Conservation (phyloP, 2,888 invertebrate genomes). For the Toxonevra muliebris region DNA sequence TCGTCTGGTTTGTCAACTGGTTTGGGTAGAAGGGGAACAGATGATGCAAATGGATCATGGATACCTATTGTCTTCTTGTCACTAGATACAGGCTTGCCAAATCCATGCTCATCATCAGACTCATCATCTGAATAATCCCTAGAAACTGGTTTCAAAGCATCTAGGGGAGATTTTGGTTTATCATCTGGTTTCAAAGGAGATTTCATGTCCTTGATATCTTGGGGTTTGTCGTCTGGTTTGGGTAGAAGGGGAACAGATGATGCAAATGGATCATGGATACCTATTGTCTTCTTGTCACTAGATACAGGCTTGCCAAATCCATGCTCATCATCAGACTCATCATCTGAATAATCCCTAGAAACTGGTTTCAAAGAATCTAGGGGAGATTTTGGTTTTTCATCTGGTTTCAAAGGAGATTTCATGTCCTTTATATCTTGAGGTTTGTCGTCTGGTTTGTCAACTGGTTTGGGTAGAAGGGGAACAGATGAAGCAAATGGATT, state of each 20-base stretch:
- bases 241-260: not conserved
- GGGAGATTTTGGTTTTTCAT: not conserved
- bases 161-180: slow-evolving; percentile 11
- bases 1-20: not conserved
- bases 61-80: too few relatives aligned
- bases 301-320: too few relatives aligned
- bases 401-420: slow-evolving; percentile 3
- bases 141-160: not conserved
- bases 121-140: not conserved
- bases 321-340: not conserved
- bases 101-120: not conserved
- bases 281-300: too few relatives aligned
- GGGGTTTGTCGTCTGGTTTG: not conserved
- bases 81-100: not conserved
- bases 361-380: not conserved
- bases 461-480: not conserved
- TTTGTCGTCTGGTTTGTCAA: slow-evolving; percentile 22
- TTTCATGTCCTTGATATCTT: not conserved
- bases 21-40: not conserved
- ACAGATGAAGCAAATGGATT: too few relatives aligned
- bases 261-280: slow-evolving; percentile 9
- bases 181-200: slow-evolving; percentile 7
- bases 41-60: too few relatives aligned
- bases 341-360: not conserved
- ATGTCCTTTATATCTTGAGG: slow-evolving; percentile 12